Evolutionary conservation across 2,113 vertebrate species (phyloP).

Genomic region (Periophthalmodon schlosseri): DNA sequence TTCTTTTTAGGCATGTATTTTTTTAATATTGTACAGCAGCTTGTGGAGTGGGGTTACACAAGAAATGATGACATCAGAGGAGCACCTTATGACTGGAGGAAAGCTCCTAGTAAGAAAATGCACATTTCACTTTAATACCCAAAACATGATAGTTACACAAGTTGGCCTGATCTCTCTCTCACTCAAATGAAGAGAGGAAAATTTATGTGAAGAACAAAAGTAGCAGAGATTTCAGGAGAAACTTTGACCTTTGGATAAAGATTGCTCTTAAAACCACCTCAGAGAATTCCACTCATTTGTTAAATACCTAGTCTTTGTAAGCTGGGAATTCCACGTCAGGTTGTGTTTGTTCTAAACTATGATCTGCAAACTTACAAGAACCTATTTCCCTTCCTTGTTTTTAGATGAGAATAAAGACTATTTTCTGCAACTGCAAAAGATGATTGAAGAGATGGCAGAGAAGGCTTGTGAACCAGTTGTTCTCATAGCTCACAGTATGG

Average conservation of each 20-base stretch:
- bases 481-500: constrained; percentile 97
- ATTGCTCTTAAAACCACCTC: neutral
- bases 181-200: neutral
- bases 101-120: constrained; percentile 87
- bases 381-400: neutral
- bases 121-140: neutral
- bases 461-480: constrained; percentile 86
- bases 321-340: neutral
- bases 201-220: no score
- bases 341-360: neutral
- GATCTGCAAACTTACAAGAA: neutral
- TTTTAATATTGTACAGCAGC: constrained; percentile 87
- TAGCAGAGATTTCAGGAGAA: neutral
- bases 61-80: constrained; percentile 88
- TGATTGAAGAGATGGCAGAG: constrained; percentile 92
- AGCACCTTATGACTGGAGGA: constrained; percentile 97
- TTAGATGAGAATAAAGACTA: constrained; percentile 92
- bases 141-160: neutral
- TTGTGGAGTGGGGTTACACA: constrained; percentile 91
- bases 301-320: neutral
- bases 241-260: neutral
- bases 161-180: neutral
- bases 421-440: constrained; percentile 86
- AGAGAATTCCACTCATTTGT: neutral
- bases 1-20: constrained; percentile 90